Evolutionary conservation across 2,888 invertebrate species (phyloP).

Genomic region (Malthinus flaveolus): DNA sequence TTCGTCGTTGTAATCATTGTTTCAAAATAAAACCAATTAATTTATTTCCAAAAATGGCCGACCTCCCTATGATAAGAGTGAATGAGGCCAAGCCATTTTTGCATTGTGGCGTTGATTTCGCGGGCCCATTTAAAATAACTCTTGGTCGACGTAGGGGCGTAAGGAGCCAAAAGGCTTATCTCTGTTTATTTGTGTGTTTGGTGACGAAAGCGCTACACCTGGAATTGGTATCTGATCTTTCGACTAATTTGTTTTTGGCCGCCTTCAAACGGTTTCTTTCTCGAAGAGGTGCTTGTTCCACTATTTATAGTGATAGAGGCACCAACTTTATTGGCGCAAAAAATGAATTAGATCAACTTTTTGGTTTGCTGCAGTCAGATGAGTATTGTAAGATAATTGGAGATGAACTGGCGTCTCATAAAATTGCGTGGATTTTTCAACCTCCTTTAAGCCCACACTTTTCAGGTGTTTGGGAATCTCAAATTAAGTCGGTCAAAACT

Average conservation of each 20-base stretch:
- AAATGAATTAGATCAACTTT: background rate
- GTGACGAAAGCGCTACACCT: background rate
- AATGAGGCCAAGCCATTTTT: background rate
- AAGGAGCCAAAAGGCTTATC: background rate
- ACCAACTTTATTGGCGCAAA: background rate
- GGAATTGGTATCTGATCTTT: background rate
- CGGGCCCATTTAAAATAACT: background rate
- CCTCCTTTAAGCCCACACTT: background rate
- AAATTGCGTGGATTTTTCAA: background rate
- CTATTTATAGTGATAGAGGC: background rate
- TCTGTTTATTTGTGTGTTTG: background rate
- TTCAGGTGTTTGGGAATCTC: background rate
- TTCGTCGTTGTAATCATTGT: background rate
- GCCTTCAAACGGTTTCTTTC: background rate
- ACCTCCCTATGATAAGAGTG: background rate
- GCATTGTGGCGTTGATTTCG: background rate
- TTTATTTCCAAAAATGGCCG: background rate
- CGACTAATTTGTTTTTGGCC: background rate
- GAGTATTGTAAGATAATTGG: no score
- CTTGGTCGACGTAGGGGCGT: background rate
- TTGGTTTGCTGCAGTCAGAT: no score
- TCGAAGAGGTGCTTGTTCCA: background rate
- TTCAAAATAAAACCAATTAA: background rate
- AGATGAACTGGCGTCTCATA: no score
- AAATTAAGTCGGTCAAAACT: background rate